These are phyloP conservation scores for Zygogramma bicolorata DNA, from an alignment of 2,888 invertebrate species.

Conservation along the genomic window DNA sequence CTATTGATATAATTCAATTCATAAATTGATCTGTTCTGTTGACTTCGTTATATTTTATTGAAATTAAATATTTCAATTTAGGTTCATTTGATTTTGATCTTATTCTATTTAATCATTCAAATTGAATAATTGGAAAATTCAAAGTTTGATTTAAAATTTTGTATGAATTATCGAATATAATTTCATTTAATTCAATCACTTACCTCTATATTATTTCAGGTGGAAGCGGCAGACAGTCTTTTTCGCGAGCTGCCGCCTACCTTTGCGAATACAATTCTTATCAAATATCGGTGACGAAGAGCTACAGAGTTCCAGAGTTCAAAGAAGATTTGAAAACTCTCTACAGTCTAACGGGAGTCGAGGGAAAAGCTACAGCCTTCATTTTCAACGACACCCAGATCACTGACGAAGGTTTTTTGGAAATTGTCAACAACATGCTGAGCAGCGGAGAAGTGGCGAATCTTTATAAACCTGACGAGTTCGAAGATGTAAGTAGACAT, in stretches of 20 bases:
- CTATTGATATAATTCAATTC: no score
- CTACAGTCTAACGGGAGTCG: slow-evolving; percentile 80
- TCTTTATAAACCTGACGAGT: slow-evolving; percentile 88
- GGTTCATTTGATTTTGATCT: no score
- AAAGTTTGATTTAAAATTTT: no score
- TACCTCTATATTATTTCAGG: slow-evolving; percentile 65
- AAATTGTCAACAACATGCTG: slow-evolving; percentile 89
- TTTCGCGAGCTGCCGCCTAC: slow-evolving; percentile 82
- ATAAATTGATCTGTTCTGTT: no score
- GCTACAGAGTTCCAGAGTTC: slow-evolving; percentile 82
- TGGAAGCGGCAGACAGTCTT: slow-evolving; percentile 87
- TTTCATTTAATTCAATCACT: no score
- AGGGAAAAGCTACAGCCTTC: slow-evolving; percentile 81
- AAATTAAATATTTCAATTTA: no score
- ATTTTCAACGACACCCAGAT: slow-evolving; percentile 90
- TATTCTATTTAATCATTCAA: no score
- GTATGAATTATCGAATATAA: no score
- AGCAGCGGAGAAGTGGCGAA: slow-evolving; percentile 91
- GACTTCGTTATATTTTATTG: no score
- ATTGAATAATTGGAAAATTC: no score
- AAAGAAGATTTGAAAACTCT: slow-evolving; percentile 84
- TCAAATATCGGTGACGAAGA: slow-evolving; percentile 84
- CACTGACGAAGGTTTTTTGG: slow-evolving; percentile 85
- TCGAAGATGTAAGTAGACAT: slow-evolving; percentile 79
- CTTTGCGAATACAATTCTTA: slow-evolving; percentile 84